Percentiles rank a stretch among this genome's conserved stretches.
Evolutionary conservation across 2,797 vertebrate genomes (phyloP).

Genomic region (Balearica regulorum): DNA sequence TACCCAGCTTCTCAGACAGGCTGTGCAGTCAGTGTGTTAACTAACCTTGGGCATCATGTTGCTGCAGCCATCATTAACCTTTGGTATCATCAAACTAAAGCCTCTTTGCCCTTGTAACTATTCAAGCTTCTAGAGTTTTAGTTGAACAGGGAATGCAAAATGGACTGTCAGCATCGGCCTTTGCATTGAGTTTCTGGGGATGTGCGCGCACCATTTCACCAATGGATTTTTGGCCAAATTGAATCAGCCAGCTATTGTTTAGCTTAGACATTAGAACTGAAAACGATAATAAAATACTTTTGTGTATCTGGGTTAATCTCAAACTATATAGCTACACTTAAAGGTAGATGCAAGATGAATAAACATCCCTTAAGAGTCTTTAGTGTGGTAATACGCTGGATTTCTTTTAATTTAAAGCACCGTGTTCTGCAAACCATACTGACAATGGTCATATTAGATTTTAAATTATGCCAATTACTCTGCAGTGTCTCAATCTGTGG

Average conservation of each 20-base stretch:
- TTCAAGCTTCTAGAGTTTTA: neutral
- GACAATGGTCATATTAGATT: neutral
- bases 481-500: neutral
- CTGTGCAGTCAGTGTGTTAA: neutral
- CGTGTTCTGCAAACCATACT: neutral
- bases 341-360: slow-evolving; percentile 33
- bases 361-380: neutral
- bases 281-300: slow-evolving; percentile 50
- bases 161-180: neutral
- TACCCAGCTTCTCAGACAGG: neutral
- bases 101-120: neutral
- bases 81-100: neutral
- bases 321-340: neutral
- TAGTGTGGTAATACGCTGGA: neutral
- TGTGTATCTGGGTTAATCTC: slow-evolving; percentile 27
- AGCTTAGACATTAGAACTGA: slow-evolving; percentile 17
- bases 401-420: slow-evolving; percentile 25
- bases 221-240: slow-evolving; percentile 18
- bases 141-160: neutral
- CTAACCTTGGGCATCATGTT: neutral
- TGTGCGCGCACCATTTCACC: neutral
- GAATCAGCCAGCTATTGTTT: slow-evolving; percentile 17
- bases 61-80: neutral
- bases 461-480: neutral
- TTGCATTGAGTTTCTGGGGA: neutral